Evolutionary conservation across 2,797 vertebrate species (phyloP), one percentile per base, ranked within the genome.

Genomic region (Cottoperca gobio): DNA sequence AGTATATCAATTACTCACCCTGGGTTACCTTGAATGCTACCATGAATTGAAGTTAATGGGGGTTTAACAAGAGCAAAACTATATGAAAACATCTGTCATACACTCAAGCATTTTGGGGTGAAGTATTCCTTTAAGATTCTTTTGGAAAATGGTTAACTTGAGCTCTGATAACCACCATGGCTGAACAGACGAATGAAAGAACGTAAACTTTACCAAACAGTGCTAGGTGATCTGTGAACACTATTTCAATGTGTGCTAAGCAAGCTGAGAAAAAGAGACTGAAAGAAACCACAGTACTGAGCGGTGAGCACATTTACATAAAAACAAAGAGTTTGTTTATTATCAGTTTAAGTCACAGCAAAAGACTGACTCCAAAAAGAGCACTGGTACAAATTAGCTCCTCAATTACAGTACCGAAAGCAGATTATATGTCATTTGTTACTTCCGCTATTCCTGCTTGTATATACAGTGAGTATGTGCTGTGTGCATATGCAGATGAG

Each of bases 401-500:
- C 43, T 64, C 53, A 46, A 21, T 80, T 64, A 49, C 46, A 70
- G 11, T 19, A 69, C 21, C 24, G 74, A 73, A 71, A 73, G 78
- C 35, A 40, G 35, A 53, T 63, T 66, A 28, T 24, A 10, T 50
- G 54, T 76, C 12, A 69, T 79, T 71, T 31, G 63, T 76, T 67
- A 52, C 64, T 73, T 78, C 48, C 67, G 14, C 66, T 67, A 52
- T 55, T 73, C 69, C 40, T 70, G 58, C 62, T 60, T 19, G 39
- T 73, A 45, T 76, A 54, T 78, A 80, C 70, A 80, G 63, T 76
- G 74, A 61, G 71, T 73, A 60, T 88, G 83, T 68, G 84, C 57
- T 73, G 68, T 77, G 82, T 85, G 66, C 61, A 69, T 94, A 91
- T 95, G 94, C 92, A 95, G 95, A 95, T 94, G 93, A 95, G 94